Base-by-base conservation (phyloP, 1,140 invertebrate species). In the Lepidurus arcticus region DNA sequence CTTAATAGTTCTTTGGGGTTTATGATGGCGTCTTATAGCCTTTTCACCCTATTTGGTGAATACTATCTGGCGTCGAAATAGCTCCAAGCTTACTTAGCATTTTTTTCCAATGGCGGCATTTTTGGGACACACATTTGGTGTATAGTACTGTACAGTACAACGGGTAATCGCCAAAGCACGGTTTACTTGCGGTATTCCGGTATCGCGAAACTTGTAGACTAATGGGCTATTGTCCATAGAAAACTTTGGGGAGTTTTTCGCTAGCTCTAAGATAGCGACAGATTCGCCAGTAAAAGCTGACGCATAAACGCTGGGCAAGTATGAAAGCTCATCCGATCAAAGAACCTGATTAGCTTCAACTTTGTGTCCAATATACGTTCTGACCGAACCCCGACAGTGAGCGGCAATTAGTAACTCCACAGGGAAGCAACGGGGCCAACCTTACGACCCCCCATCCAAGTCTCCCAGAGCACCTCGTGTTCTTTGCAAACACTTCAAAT, bases 341-440 rank as follows among this genome's bases (percentile, higher is more conserved):
- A 65, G 53, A 65, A 65, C 53, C 53, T 65, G 53, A 65, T 65
- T 65, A 65, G 53, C 53, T 16, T 34, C 53, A 65, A 65, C 53
- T 65, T 65, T 65, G 53, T 65, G 53, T 65, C 53, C 53, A 65
- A 65, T 65, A 65, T 65, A 65, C 53, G 53, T 65, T 65, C 53
- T 65, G 53, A 65, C 16, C 53, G 53, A 65, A 65, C 53, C 53
- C 53, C 53, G 53, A 65, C 53, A 1, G 53, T 65, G 53, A 65
- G 53, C 53, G 53, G 53, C 53, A 65, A 65, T 65, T 65, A 65
- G 53, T 65, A 65, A 16, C 53, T 65, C 53, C 16, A 7, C 53
- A 65, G 53, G 53, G 7, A n/a, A 21, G 53, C 16, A 65, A 13
- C 16, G 53, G 53, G 16, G 53, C 53, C 21, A 13, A 13, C 53